Evolutionary conservation across 2,888 invertebrate species (phyloP), one percentile per base, ranked within the genome.

Genomic region (Deroplatys truncata): DNA sequence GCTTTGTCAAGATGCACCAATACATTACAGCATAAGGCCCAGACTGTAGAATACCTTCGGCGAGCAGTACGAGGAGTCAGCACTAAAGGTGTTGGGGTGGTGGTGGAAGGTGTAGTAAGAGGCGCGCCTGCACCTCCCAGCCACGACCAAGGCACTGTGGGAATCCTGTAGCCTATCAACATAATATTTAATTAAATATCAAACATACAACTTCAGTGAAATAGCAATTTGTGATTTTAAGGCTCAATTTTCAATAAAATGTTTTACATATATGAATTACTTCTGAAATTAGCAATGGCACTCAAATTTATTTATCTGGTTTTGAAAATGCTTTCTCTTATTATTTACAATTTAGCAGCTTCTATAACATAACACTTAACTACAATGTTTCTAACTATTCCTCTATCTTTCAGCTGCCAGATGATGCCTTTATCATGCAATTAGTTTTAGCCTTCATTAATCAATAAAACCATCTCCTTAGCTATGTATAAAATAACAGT

Each of bases 141-240:
- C 96, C 96, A 96, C 94, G 96, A 96, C 97, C 96, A 97, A 94
- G 96, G 94, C 94, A 96, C 95, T 35, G 91, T 89, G 93, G 96
- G 96, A 94, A 96, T 95, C 94, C 97, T 96, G 95, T 96, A 96
- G 95, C 96, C 97, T 96, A 95, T 43, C 43, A 72, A 72, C 56
- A 72, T 72, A 72, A 72, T 20, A 72, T 72, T 84, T 88, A 92
- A 92, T 20, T 72, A 72, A 72, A 72, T 20, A 72, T 15, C 16
- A 72, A 72, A 25, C 5, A 72, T 7, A 72, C 56, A 20, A 72
- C 43, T 72, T 72, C 56, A 72, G 20, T 43, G 43, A 72, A 72
- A 72, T 72, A 72, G 16, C 20, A 72, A 25, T 72, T 25, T 72
- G 20, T 7, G 20, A 72, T 72, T 25, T 72, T 16, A 72, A 72